A percentile compares a stretch with the other conserved stretches of the same genome.
Evolutionary conservation across 2,113 vertebrate species (phyloP).

Genomic region (Sapayoa aenigma): DNA sequence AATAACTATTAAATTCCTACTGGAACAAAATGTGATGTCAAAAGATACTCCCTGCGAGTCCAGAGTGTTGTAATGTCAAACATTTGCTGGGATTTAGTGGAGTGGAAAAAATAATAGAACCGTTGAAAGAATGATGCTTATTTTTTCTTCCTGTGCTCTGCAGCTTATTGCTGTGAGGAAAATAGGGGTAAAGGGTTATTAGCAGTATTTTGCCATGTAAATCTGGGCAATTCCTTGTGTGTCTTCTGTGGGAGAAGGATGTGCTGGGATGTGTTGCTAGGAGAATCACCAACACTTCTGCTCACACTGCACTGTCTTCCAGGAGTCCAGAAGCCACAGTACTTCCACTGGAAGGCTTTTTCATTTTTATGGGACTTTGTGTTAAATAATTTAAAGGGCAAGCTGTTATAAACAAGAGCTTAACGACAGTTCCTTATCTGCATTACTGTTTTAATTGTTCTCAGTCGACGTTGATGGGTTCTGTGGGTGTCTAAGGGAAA

Average conservation of each 20-base stretch:
- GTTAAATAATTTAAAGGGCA: slow-evolving; percentile 39
- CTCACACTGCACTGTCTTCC: not conserved
- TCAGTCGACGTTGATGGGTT: not conserved
- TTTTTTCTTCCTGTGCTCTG: not conserved
- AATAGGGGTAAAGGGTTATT: not conserved
- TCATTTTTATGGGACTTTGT: slow-evolving; percentile 28
- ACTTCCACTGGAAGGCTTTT: not conserved
- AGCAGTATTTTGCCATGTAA: not conserved
- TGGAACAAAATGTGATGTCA: not conserved
- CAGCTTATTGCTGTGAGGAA: not conserved
- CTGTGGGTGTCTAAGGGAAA: not conserved
- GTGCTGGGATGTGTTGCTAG: slow-evolving; percentile 22
- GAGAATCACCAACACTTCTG: slow-evolving; percentile 15
- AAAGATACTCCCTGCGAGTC: not conserved
- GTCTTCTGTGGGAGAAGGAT: not conserved
- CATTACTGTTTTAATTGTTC: not conserved
- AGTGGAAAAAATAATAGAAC: not conserved
- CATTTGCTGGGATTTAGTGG: not conserved
- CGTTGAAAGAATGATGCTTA: not conserved
- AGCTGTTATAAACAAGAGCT: not conserved
- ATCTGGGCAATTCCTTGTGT: not conserved
- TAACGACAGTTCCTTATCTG: not conserved
- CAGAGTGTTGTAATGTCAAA: not conserved
- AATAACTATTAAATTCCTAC: not conserved
- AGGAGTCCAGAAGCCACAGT: not conserved